Evolutionary conservation across 2,113 vertebrate species (phyloP), one percentile per base, ranked within the genome.

Genomic region (Mixornis gularis): DNA sequence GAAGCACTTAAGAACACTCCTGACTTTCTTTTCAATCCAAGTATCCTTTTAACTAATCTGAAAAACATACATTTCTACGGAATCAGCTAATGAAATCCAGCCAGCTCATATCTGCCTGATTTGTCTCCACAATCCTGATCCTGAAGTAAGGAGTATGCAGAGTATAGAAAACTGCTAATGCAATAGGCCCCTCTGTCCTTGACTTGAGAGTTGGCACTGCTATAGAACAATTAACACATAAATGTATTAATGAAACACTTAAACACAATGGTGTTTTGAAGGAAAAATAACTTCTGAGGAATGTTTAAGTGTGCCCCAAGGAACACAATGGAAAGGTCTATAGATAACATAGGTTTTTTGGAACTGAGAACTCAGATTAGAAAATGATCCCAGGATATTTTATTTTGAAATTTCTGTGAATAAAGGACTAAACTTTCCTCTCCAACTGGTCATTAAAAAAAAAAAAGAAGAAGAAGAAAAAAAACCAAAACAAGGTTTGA

Each of bases 211-310:
- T 40, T 94, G 84, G 73, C 53, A 90, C 21, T 36, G 38, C 65
- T 69, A 38, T 13, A 79, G 89, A 74, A 92, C 72, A 93, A 79
- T 71, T 68, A 79, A 62, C 29, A 49, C 34, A 43, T 48, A 64
- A 79, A 76, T 0, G 0, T 41, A 62, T 59, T 80, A 83, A 63
- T 74, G 26, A 84, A 91, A 74, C 29, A 36, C 32, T 29, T 73
- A 38, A 76, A 76, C 21, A 94, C 78, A 96, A 82, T 94, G 63
- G 71, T 91, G 70, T 85, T 87, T 46, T 53, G 78, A 63, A 80
- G 73, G 59, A 82, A 91, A 95, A 79, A 62, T 79, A 69, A 91
- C 14, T 65, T 92, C 46, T 69, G 59, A 52, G 32, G 81, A 90
- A 64, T 43, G 60, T 60, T 91, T 53, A 79, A 80, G 51, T 62